These are phyloP conservation scores for Lycocorax pyrrhopterus DNA, from an alignment of 2,113 vertebrate genomes.

Conservation along the genomic window DNA sequence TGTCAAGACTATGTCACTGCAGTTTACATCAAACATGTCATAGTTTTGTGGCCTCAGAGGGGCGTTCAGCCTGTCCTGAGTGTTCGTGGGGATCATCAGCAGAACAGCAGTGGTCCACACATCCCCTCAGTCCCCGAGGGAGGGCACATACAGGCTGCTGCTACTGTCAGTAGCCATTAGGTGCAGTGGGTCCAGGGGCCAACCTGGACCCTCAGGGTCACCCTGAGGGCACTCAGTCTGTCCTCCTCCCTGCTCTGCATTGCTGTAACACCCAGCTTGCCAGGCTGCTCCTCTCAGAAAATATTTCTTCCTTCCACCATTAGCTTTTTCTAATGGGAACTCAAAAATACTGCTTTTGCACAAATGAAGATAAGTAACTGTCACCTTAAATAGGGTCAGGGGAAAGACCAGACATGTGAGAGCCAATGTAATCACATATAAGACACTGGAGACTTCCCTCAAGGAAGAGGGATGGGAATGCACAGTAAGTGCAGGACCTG, in stretches of 20 bases:
- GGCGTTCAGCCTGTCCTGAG: neutral
- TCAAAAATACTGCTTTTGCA: neutral
- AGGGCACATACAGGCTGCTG: neutral
- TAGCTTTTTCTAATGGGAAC: neutral
- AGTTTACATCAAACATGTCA: neutral
- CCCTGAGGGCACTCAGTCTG: fast-evolving
- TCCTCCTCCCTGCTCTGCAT: neutral
- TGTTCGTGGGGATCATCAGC: neutral
- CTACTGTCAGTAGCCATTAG: neutral
- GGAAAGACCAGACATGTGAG: neutral
- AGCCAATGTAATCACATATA: neutral
- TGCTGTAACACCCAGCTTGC: neutral
- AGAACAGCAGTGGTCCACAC: neutral
- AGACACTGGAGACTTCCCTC: neutral
- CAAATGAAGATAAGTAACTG: neutral
- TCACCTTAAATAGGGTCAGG: neutral
- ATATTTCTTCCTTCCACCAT: neutral
- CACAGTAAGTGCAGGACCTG: neutral
- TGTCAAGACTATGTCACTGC: neutral
- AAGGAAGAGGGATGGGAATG: neutral
- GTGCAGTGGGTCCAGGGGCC: neutral
- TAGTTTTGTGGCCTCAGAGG: neutral
- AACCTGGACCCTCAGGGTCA: neutral
- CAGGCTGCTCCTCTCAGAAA: neutral
- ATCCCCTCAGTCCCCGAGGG: neutral